Conservation (phyloP, 2,113 vertebrate genomes). For the Brachirus orientalis region DNA sequence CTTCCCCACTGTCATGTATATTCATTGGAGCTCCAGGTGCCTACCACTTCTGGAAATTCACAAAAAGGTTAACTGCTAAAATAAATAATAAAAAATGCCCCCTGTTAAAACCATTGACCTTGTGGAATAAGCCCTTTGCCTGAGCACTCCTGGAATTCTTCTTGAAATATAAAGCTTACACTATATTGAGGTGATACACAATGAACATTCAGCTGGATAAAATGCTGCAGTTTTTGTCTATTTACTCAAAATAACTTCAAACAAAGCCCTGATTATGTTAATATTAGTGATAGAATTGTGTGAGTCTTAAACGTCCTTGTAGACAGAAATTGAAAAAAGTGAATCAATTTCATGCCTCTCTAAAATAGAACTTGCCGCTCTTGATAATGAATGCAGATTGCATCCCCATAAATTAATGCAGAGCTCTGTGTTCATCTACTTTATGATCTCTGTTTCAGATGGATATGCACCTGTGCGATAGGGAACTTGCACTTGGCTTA, state of each 20-base stretch:
- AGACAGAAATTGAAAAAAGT: slow-evolving; percentile 50
- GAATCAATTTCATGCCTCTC: slow-evolving; percentile 55
- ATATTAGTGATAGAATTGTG: not conserved
- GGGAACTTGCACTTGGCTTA: slow-evolving; percentile 81
- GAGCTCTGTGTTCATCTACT: slow-evolving; percentile 71
- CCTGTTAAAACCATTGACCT: slow-evolving; percentile 83
- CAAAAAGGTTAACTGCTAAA: slow-evolving; percentile 86
- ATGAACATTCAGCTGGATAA: slow-evolving; percentile 5
- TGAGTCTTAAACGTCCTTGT: slow-evolving; percentile 43
- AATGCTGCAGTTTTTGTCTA: slow-evolving; percentile 11
- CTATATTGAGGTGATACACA: slow-evolving; percentile 54
- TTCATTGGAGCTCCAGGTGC: slow-evolving; percentile 82
- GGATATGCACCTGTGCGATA: slow-evolving; percentile 74
- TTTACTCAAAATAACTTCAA: slow-evolving; percentile 26
- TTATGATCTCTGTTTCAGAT: slow-evolving; percentile 77
- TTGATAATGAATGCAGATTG: slow-evolving; percentile 78
- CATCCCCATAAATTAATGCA: slow-evolving; percentile 72
- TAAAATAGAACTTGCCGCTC: slow-evolving; percentile 59
- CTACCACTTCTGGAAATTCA: slow-evolving; percentile 83
- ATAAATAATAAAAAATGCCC: slow-evolving; percentile 85
- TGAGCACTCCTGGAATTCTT: slow-evolving; percentile 58
- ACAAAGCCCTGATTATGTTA: slow-evolving; percentile 10
- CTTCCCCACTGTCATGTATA: slow-evolving; percentile 83
- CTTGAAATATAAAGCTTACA: slow-evolving; percentile 45
- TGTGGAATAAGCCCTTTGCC: slow-evolving; percentile 75